Evolutionary conservation across 2,797 vertebrate genomes (phyloP).

Genomic region (Adelosebastes latens): DNA sequence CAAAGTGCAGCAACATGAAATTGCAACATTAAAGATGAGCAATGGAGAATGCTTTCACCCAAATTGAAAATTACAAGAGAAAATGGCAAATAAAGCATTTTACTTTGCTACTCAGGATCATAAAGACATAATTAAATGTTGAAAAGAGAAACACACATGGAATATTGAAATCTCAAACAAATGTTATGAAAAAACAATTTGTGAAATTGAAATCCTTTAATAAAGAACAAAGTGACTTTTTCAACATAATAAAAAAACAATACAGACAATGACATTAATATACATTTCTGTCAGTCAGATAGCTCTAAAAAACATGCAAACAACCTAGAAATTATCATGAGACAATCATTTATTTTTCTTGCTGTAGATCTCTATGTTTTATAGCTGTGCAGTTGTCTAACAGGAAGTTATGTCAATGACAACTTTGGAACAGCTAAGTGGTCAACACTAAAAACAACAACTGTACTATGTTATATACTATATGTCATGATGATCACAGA

Average conservation of each 20-base stretch:
- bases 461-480: neutral
- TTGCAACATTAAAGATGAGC: constrained; percentile 29
- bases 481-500: neutral
- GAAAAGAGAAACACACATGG: neutral
- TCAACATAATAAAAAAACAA: neutral
- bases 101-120: neutral
- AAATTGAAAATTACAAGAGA: constrained; percentile 22
- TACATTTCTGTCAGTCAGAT: neutral
- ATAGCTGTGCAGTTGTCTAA: neutral
- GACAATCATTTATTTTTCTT: neutral
- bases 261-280: neutral
- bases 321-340: neutral
- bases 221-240: neutral
- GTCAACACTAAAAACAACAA: neutral
- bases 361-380: neutral
- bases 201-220: neutral
- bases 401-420: neutral
- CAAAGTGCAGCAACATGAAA: constrained; percentile 32
- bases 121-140: constrained; percentile 13
- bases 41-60: constrained; percentile 1
- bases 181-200: neutral
- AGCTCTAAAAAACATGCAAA: neutral
- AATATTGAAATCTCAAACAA: constrained; percentile 11
- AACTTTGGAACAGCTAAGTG: neutral
- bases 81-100: constrained; percentile 27